Evolutionary conservation across 2,797 vertebrate genomes (phyloP), one percentile per base, ranked within the genome.

Genomic region (Cheirogaleus major): DNA sequence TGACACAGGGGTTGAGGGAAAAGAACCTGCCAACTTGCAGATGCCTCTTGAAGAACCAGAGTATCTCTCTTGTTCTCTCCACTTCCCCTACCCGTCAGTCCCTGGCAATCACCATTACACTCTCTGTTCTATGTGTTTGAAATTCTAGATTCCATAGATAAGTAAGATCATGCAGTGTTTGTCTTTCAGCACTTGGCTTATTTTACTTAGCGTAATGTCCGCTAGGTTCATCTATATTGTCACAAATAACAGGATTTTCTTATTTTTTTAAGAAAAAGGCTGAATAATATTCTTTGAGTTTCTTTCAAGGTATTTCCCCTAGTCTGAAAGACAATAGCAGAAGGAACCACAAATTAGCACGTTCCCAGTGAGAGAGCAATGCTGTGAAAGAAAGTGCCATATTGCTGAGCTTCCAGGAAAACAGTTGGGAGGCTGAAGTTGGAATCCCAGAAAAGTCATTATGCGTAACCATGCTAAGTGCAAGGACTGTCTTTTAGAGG

Each of bases 391-490:
- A 32, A 84, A 35, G 27, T 0, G 55, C 15, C 18, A 14, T 10
- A 9, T 38, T 23, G 7, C 9, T 61, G 32, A 76, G 15, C 1
- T n/a, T 93, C 13, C 23, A 67, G 57, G n/a, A 90, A 73, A 52
- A 25, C 3, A 27, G 23, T 17, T 52, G 43, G 7, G 8, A 65
- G n/a, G 38, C 12, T 41, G 32, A 72, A 80, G 20, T 55, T 9
- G 25, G n/a, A 73, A 35, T 91, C 35, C 2, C 32, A 57, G 83
- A 84, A 79, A 81, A 92, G 67, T 72, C 14, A 30, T 70, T 63
- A 72, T 17, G 8, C 17, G 17, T 45, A 30, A 38, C 5, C 25
- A 50, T 1, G 1, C 8, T 50, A 89, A 67, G 45, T 17, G 30
- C 4, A 75, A 93, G 2, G 1, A 1, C 65, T 52, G 12, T 55